A percentile compares a stretch with the other conserved stretches of the same genome.
phyloP scores from a whole-genome alignment of 2,888 invertebrate genomes.

The Epinotia bilunana region DNA sequence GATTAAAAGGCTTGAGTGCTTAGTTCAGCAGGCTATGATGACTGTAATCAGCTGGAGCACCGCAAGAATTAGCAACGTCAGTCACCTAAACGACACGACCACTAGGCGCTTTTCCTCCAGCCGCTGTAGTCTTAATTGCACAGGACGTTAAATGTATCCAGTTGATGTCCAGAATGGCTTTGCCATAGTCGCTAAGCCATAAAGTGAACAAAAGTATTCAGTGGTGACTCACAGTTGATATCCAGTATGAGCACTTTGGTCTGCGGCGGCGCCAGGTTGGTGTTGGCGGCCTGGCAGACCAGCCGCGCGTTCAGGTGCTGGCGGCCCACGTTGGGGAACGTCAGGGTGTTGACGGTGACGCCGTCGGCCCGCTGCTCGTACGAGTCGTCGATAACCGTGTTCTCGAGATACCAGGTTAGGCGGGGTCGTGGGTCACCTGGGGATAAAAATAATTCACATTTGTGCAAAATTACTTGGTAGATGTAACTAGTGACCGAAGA shows the following conservation, averaged over 20 bases:
- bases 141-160: no score
- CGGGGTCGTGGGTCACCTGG: constrained; percentile 91
- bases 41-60: no score
- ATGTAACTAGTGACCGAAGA: no score
- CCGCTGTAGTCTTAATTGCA: no score
- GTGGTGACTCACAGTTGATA: constrained; percentile 90
- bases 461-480: no score
- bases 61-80: no score
- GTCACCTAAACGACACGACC: no score
- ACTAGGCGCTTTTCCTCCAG: no score
- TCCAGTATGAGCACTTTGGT: constrained; percentile 91
- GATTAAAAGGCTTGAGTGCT: no score
- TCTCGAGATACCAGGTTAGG: constrained; percentile 93
- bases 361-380: constrained; percentile 88
- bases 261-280: constrained; percentile 90
- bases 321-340: constrained; percentile 91
- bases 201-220: background rate
- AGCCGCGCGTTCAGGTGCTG: constrained; percentile 93
- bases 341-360: constrained; percentile 90
- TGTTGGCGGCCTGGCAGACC: constrained; percentile 95
- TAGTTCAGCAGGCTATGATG: no score
- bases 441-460: constrained; percentile 33
- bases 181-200: no score
- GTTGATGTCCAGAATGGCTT: no score
- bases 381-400: constrained; percentile 92